Evolutionary conservation across 30 jellyfish, hydroid and myxozoan species (phyloP).

Genomic region (Aurelia sp.): DNA sequence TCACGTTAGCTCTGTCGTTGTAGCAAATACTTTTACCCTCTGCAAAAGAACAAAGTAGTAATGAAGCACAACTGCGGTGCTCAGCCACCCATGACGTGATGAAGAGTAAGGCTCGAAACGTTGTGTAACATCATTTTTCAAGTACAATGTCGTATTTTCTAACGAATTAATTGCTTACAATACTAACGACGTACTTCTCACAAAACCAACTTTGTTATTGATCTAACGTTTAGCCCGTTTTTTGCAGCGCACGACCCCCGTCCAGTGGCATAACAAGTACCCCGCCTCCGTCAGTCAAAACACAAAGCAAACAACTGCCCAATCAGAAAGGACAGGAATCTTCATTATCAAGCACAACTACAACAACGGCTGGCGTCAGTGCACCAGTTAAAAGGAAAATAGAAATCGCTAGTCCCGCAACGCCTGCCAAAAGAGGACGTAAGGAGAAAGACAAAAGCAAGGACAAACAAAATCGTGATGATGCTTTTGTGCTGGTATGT

Average conservation of each 20-base stretch:
- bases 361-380: constrained; percentile 20
- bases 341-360: constrained; percentile 17
- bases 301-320: constrained; percentile 4
- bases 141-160: too few relatives aligned
- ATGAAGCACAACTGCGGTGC: too few relatives aligned
- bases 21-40: too few relatives aligned
- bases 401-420: background rate
- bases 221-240: too few relatives aligned
- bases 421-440: constrained; percentile 70
- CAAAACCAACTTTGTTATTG: too few relatives aligned
- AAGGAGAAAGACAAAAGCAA: constrained; percentile 74
- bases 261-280: background rate
- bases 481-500: constrained; percentile 46
- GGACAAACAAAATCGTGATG: constrained; percentile 60
- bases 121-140: too few relatives aligned
- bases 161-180: too few relatives aligned
- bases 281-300: constrained; percentile 18
- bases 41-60: too few relatives aligned
- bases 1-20: too few relatives aligned
- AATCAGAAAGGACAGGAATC: constrained; percentile 14
- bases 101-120: too few relatives aligned
- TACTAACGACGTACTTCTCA: too few relatives aligned
- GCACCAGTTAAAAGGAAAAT: constrained; percentile 45
- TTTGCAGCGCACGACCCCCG: constrained; percentile 25
- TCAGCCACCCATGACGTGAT: too few relatives aligned